Evolutionary conservation across 64 coral and sea anemone genomes (phyloP).

Genomic region (Astreopora myriophthalma): DNA sequence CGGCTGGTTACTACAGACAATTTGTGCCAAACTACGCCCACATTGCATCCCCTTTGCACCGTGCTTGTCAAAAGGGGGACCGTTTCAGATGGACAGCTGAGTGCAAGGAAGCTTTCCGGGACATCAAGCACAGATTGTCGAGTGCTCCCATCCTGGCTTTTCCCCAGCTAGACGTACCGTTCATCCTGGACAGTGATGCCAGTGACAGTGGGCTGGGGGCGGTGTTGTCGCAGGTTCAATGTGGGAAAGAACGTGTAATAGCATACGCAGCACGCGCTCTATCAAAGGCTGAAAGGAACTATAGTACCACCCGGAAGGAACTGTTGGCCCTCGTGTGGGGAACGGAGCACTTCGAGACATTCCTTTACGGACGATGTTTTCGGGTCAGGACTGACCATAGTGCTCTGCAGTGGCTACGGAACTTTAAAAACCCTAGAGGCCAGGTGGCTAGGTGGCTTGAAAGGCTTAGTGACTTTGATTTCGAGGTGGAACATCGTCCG

Average conservation of each 20-base stretch:
- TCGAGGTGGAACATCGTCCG: slow-evolving; percentile 45
- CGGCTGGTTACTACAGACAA: slow-evolving; percentile 14
- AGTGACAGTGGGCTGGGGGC: slow-evolving; percentile 46
- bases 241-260: slow-evolving; percentile 44
- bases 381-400: slow-evolving; percentile 40
- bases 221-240: slow-evolving; percentile 57
- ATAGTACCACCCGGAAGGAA: slow-evolving; percentile 43
- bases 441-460: slow-evolving; percentile 67
- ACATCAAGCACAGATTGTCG: background rate
- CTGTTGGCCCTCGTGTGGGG: slow-evolving; percentile 45
- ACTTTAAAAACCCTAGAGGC: slow-evolving; percentile 63
- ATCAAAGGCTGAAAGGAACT: slow-evolving; percentile 45
- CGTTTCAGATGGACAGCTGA: slow-evolving; percentile 46
- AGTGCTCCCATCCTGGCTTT: slow-evolving; percentile 15
- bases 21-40: slow-evolving; percentile 12
- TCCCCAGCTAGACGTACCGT: slow-evolving; percentile 44
- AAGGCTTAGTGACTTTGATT: slow-evolving; percentile 50
- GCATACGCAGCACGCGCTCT: slow-evolving; percentile 28
- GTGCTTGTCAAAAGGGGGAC: slow-evolving; percentile 17
- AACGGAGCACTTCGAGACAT: slow-evolving; percentile 53
- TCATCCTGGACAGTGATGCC: slow-evolving; percentile 72
- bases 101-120: slow-evolving; percentile 23
- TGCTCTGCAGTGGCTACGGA: slow-evolving; percentile 54
- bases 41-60: background rate
- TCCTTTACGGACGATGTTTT: slow-evolving; percentile 48